Percentiles rank a stretch among this genome's conserved stretches.
Evolutionary conservation across 2,113 vertebrate genomes (phyloP).

Genomic region (Corythoichthys haematopterus): DNA sequence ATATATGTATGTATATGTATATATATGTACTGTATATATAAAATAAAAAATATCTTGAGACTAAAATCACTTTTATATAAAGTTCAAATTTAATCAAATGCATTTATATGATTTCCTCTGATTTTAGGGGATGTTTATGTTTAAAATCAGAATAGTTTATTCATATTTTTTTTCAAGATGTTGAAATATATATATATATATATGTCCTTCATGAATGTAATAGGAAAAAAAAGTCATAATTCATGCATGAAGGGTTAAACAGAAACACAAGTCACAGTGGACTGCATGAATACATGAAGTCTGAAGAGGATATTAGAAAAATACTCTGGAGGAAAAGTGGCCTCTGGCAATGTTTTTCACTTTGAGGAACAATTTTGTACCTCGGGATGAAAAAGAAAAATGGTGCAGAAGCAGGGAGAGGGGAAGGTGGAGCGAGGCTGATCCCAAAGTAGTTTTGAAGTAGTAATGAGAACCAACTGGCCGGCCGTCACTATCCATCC

Average conservation of each 20-base stretch:
- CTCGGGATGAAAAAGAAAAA: constrained; percentile 13
- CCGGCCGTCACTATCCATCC: constrained; percentile 10
- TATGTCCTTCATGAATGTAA: too few species aligned
- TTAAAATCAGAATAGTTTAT: too few species aligned
- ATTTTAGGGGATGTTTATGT: too few species aligned
- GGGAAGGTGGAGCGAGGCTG: constrained; percentile 24
- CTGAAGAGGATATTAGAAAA: constrained; percentile 80
- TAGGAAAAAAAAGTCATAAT: too few species aligned
- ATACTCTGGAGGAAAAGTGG: constrained; percentile 61
- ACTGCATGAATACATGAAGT: constrained; percentile 54
- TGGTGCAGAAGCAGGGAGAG: constrained; percentile 26
- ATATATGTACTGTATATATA: too few species aligned
- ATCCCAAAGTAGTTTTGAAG: not conserved
- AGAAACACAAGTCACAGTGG: not conserved
- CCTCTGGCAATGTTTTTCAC: constrained; percentile 63
- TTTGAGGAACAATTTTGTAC: constrained; percentile 66
- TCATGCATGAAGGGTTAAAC: not conserved
- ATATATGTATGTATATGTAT: too few species aligned
- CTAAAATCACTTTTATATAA: too few species aligned
- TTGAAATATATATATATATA: too few species aligned
- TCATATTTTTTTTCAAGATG: too few species aligned
- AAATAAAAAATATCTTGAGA: too few species aligned
- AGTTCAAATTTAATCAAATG: too few species aligned
- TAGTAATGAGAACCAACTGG: constrained; percentile 10
- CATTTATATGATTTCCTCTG: too few species aligned